phyloP scores from a whole-genome alignment of 2,888 invertebrate species.

The Amiota minor region DNA sequence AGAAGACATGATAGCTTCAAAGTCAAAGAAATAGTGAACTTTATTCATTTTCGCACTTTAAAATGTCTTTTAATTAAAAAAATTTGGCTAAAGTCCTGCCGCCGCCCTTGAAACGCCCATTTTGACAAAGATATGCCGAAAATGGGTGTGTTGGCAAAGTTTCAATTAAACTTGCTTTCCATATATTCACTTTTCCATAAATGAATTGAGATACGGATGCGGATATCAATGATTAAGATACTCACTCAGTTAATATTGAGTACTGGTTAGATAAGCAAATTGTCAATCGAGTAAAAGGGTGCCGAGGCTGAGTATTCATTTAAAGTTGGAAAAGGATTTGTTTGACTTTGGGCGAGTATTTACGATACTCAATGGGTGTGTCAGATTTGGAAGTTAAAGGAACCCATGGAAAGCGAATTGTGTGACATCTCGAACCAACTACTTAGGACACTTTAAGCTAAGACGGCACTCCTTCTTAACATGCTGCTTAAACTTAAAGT shows the following conservation, averaged over 20 bases:
- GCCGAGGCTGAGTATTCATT: slow-evolving; percentile 19
- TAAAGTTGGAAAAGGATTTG: slow-evolving; percentile 24
- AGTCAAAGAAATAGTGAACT: slow-evolving; percentile 10
- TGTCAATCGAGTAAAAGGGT: slow-evolving; percentile 6
- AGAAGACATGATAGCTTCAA: slow-evolving; percentile 13
- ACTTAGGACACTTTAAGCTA: not conserved
- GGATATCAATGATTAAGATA: not conserved
- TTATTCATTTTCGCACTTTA: slow-evolving; percentile 31
- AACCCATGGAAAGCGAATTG: not conserved
- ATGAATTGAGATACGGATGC: slow-evolving; percentile 21
- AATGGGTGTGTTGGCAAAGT: slow-evolving; percentile 53
- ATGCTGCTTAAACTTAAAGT: slow-evolving; percentile 18
- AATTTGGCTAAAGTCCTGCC: slow-evolving; percentile 1
- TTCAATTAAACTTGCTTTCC: slow-evolving; percentile 58
- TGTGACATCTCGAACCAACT: not conserved
- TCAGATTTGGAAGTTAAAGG: not conserved
- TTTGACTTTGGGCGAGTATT: not conserved
- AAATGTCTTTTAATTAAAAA: slow-evolving; percentile 27
- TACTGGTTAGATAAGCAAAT: not conserved
- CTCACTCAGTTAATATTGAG: not conserved
- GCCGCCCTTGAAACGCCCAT: slow-evolving; percentile 9
- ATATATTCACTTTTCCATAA: slow-evolving; percentile 29
- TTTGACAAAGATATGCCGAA: not conserved
- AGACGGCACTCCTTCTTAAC: not conserved
- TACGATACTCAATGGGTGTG: not conserved